Percentiles rank a stretch among this genome's conserved stretches.
These are phyloP conservation scores for Amphipyra berbera DNA, from an alignment of 2,888 invertebrate genomes.

Conservation along the genomic window DNA sequence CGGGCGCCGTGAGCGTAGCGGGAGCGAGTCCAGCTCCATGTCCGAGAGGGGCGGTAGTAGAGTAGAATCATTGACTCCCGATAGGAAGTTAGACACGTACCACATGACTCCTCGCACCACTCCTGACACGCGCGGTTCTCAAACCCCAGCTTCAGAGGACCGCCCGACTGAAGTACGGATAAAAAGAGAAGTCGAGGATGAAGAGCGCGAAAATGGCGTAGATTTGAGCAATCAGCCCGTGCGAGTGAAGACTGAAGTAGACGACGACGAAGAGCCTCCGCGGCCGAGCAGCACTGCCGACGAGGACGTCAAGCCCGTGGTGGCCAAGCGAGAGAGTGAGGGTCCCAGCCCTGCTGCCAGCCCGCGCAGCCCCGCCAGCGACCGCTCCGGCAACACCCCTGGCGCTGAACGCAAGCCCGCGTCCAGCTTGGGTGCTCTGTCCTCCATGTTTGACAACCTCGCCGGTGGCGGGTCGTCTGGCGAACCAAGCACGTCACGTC, in stretches of 20 bases:
- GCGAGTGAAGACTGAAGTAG: slow-evolving; percentile 91
- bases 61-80: slow-evolving; percentile 95
- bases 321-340: slow-evolving; percentile 88
- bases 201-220: slow-evolving; percentile 86
- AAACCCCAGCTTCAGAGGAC: slow-evolving; percentile 90
- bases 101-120: slow-evolving; percentile 92
- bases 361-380: slow-evolving; percentile 94
- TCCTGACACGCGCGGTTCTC: slow-evolving; percentile 91
- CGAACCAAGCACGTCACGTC: slow-evolving; percentile 90
- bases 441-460: slow-evolving; percentile 97
- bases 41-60: slow-evolving; percentile 95
- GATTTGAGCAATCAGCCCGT: slow-evolving; percentile 84
- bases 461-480: slow-evolving; percentile 89
- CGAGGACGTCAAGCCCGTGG: slow-evolving; percentile 79
- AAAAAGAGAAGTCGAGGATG: slow-evolving; percentile 89
- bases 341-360: slow-evolving; percentile 90
- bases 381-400: slow-evolving; percentile 93
- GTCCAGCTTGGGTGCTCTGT: slow-evolving; percentile 94
- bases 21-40: slow-evolving; percentile 96
- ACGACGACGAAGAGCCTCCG: slow-evolving; percentile 90
- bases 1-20: slow-evolving; percentile 94
- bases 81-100: slow-evolving; percentile 92
- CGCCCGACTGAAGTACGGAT: slow-evolving; percentile 90
- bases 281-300: slow-evolving; percentile 79
- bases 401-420: slow-evolving; percentile 91